These are phyloP conservation scores for Tachysurus fulvidraco DNA, from an alignment of 2,113 vertebrate genomes.

Conservation along the genomic window DNA sequence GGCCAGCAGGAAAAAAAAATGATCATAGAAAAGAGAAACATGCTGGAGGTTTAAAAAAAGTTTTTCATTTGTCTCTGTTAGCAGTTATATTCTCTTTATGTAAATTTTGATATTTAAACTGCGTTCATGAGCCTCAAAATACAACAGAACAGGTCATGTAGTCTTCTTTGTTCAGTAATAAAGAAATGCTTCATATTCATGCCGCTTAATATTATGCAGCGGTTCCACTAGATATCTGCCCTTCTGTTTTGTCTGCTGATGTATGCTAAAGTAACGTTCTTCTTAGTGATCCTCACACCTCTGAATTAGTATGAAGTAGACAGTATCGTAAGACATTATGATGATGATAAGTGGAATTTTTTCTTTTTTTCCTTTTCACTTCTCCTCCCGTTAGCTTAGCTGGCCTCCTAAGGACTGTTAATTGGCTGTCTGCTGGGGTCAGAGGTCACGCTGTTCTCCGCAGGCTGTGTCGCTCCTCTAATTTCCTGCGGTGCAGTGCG, in stretches of 20 bases:
- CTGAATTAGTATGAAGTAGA: neutral
- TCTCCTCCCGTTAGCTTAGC: neutral
- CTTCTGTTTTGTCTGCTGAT: neutral
- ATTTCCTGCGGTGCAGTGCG: neutral
- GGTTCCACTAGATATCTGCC: neutral
- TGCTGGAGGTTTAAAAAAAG: too few relatives aligned
- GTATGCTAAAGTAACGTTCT: neutral
- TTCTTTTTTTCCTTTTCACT: neutral
- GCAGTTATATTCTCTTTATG: neutral
- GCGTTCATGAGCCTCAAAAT: neutral
- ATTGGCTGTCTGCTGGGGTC: conserved; percentile 41
- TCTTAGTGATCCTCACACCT: neutral
- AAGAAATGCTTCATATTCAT: neutral
- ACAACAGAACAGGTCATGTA: neutral
- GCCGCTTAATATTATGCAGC: neutral
- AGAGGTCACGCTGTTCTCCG: conserved; percentile 29
- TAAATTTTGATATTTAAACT: neutral
- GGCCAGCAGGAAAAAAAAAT: neutral
- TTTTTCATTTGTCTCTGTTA: too few relatives aligned
- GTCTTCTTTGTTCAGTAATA: neutral
- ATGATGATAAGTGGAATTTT: neutral
- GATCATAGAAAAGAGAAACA: neutral
- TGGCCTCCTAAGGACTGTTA: conserved; percentile 16
- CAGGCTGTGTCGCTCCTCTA: neutral
- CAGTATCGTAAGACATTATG: neutral